A percentile compares a stretch with the other conserved stretches of the same genome.
Conservation (phyloP, 2,888 invertebrate species). For the Scaptomyza flava region DNA sequence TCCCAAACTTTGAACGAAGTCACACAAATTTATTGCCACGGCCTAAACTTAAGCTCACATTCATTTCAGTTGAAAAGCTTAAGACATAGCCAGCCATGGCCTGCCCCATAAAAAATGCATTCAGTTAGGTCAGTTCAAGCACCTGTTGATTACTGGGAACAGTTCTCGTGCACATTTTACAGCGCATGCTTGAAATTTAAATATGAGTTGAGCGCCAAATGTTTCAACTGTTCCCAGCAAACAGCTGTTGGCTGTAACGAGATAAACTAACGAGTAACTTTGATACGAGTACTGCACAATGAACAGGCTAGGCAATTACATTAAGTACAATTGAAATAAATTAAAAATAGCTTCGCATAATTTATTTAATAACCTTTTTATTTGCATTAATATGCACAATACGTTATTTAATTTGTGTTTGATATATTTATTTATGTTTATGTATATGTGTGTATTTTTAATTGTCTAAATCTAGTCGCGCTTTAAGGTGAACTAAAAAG, state of each 20-base stretch:
- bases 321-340: not conserved
- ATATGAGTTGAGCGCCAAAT: conserved; percentile 39
- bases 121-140: conserved; percentile 52
- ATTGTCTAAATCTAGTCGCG: conserved; percentile 56
- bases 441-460: conserved; percentile 22
- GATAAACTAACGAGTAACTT: conserved; percentile 21
- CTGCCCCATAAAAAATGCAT: conserved; percentile 48
- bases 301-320: too few relatives aligned
- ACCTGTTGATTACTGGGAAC: conserved; percentile 60
- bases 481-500: conserved; percentile 63
- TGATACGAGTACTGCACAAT: too few relatives aligned
- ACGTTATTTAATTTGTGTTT: conserved; percentile 48
- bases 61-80: conserved; percentile 4
- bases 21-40: conserved; percentile 20
- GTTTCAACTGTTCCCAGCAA: conserved; percentile 26
- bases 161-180: not conserved
- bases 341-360: conserved; percentile 5
- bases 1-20: conserved; percentile 17
- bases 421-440: conserved; percentile 38
- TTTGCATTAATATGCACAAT: conserved; percentile 72
- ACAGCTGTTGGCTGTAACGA: conserved; percentile 39
- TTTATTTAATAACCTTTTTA: conserved; percentile 65
- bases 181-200: conserved; percentile 59
- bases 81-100: conserved; percentile 7
- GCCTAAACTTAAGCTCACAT: conserved; percentile 33